phyloP scores from a whole-genome alignment of 2,888 invertebrate species.

The Conchocele bisecta region DNA sequence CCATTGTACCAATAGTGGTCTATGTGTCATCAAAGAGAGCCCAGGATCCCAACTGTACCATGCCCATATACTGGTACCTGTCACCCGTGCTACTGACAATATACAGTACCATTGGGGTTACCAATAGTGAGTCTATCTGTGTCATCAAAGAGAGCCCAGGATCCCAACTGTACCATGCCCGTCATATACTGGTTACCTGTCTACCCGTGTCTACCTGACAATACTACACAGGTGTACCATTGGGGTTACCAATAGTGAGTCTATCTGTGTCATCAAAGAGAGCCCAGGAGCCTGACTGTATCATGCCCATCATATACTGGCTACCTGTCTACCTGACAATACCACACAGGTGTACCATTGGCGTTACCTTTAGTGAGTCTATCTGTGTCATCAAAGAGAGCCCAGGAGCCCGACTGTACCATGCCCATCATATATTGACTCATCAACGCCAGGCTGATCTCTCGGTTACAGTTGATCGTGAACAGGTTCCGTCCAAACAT shows the following conservation, averaged over 20 bases:
- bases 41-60: slow-evolving; percentile 81
- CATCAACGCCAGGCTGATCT: slow-evolving; percentile 74
- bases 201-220: too few species aligned
- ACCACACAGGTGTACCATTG: too few species aligned
- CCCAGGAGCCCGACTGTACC: slow-evolving; percentile 81
- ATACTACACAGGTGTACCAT: too few species aligned
- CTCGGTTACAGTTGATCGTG: slow-evolving; percentile 75
- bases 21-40: slow-evolving; percentile 79
- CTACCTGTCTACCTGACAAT: too few species aligned
- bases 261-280: slow-evolving; percentile 80
- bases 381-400: slow-evolving; percentile 79
- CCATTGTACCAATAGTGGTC: too few species aligned
- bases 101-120: too few species aligned
- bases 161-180: too few species aligned
- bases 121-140: too few species aligned
- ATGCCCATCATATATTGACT: slow-evolving; percentile 79
- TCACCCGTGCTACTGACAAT: too few species aligned
- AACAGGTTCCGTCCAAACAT: slow-evolving; percentile 77
- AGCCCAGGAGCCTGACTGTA: slow-evolving; percentile 80
- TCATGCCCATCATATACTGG: slow-evolving; percentile 78
- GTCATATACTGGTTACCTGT: too few species aligned
- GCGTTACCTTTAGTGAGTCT: slow-evolving; percentile 77
- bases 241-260: slow-evolving; percentile 78
- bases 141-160: too few species aligned
- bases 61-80: slow-evolving; percentile 78